Conservation (phyloP, 2,797 vertebrate species). For the Picus viridis region DNA sequence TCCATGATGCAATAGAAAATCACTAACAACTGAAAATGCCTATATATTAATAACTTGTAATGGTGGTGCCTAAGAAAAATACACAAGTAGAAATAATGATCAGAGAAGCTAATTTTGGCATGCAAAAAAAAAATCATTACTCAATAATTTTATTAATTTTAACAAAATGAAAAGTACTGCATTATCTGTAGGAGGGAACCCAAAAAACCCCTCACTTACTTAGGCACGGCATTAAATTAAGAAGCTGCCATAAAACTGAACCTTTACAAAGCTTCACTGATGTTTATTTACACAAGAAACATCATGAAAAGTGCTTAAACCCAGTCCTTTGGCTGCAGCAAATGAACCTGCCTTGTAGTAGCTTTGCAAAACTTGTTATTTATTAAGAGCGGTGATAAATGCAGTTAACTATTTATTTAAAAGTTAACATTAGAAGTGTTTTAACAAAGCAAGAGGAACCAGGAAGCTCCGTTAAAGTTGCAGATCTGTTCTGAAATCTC, state of each 20-base stretch:
- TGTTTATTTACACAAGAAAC: constrained; percentile 44
- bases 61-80: not conserved
- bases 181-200: not conserved
- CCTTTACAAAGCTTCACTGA: not conserved
- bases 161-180: not conserved
- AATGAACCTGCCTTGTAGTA: not conserved
- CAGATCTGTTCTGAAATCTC: constrained; percentile 48
- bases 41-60: not conserved
- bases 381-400: not conserved
- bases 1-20: not conserved
- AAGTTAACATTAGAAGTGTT: constrained; percentile 22
- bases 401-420: constrained; percentile 35
- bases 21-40: not conserved
- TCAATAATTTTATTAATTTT: not conserved
- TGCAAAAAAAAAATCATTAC: not conserved
- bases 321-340: not conserved
- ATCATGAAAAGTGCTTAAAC: constrained; percentile 43
- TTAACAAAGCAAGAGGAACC: constrained; percentile 47
- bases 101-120: not conserved
- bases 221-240: not conserved
- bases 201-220: not conserved
- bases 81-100: not conserved
- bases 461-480: constrained; percentile 57
- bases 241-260: not conserved
- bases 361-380: not conserved